phyloP scores from a whole-genome alignment of 2,888 invertebrate genomes.

The Hecatera dysodea region DNA sequence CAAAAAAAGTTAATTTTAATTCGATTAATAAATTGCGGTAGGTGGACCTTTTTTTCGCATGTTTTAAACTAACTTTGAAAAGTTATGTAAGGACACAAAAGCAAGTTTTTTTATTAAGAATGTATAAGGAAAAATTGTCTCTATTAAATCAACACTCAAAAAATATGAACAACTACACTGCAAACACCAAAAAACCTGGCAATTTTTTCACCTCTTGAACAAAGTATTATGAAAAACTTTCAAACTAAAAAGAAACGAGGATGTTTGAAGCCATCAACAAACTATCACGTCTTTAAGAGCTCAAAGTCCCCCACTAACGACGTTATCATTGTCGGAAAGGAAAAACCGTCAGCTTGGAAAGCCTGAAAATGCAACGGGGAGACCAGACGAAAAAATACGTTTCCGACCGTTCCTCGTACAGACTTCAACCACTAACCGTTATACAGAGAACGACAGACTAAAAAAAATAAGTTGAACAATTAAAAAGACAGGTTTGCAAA shows the following conservation, averaged over 20 bases:
- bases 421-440: slow-evolving; percentile 52
- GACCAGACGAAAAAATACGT: slow-evolving; percentile 87
- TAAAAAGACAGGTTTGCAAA: slow-evolving; percentile 43
- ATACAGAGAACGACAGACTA: slow-evolving; percentile 58
- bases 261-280: slow-evolving; percentile 67
- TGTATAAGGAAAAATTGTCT: background rate
- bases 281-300: slow-evolving; percentile 78
- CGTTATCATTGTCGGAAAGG: slow-evolving; percentile 84
- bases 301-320: slow-evolving; percentile 81
- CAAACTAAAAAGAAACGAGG: slow-evolving; percentile 60
- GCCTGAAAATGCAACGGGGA: slow-evolving; percentile 81
- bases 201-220: slow-evolving; percentile 6
- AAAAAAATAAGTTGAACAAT: slow-evolving; percentile 51
- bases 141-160: background rate
- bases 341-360: slow-evolving; percentile 82
- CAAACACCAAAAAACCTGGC: background rate
- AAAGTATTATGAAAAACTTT: slow-evolving; percentile 12
- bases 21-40: slow-evolving; percentile 6
- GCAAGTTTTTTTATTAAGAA: background rate
- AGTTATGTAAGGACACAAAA: background rate
- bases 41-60: slow-evolving; percentile 9
- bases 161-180: too few relatives aligned
- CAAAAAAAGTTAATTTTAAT: slow-evolving; percentile 48
- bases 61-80: background rate
- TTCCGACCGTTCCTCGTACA: slow-evolving; percentile 79